Base-by-base conservation (phyloP, 2,888 invertebrate genomes). In the Leptopterna dolabrata region DNA sequence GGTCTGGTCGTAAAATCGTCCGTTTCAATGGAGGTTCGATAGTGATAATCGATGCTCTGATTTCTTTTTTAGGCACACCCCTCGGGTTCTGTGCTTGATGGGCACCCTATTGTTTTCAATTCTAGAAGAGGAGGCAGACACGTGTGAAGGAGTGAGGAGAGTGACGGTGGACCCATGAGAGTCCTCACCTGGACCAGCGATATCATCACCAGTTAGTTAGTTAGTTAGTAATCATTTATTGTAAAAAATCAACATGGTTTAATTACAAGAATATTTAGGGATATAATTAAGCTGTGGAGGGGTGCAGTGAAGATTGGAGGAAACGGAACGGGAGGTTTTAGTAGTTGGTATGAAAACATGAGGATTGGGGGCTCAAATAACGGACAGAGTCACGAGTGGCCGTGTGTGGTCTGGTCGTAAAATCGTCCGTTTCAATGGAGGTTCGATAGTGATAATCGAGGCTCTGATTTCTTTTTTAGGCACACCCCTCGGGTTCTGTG, bases 211-310 rank as follows among this genome's bases (percentile, higher is more conserved):
- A n/a, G n/a, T n/a, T n/a, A n/a, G n/a, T n/a, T n/a, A n/a, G n/a
- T n/a, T n/a, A n/a, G n/a, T n/a, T n/a, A n/a, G n/a, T n/a, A n/a
- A n/a, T n/a, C n/a, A n/a, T n/a, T n/a, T n/a, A n/a, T n/a, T n/a
- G n/a, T n/a, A n/a, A n/a, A n/a, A n/a, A n/a, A 88, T 88, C 88
- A 88, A 88, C 76, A 76, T 83, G 76, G 55, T 76, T 88, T 88
- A 88, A 88, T 88, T 88, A 88, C 88, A 87, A 83, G 87, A 87
- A 88, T 87, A 88, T 88, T 88, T 88, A 88, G 88, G 83, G 83
- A n/a, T n/a, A n/a, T 76, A 82, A 88, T 88, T 51, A 51, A 51
- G 51, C n/a, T 51, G 16, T n/a, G 51, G n/a, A 63, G 81, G 47
- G 81, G 81, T 11, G 47, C 80, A 3, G 81, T 81, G 29, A 81